These are phyloP conservation scores for Mycetomoellerius zeteki DNA, from an alignment of 1,140 invertebrate genomes.

Conservation along the genomic window DNA sequence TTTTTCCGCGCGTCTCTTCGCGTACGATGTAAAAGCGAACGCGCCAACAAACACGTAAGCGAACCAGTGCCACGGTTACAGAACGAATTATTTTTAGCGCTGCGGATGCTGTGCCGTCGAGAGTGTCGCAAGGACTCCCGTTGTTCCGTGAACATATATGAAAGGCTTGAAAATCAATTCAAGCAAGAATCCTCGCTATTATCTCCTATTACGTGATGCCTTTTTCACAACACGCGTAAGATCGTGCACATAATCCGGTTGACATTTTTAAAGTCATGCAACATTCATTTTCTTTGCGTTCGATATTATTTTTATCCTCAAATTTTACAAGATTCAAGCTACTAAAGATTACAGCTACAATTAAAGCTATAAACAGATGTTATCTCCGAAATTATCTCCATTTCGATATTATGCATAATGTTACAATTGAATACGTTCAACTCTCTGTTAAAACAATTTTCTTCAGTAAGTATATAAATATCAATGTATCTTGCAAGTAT, in stretches of 20 bases:
- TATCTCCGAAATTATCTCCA: background rate
- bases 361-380: background rate
- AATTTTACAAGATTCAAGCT: background rate
- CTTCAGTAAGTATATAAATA: background rate
- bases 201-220: background rate
- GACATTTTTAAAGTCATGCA: conserved; percentile 6
- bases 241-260: background rate
- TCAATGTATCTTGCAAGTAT: background rate
- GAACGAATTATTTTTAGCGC: conserved; percentile 80
- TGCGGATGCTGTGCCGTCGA: conserved; percentile 19
- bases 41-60: conserved; percentile 72
- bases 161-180: background rate
- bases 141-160: conserved; percentile 33
- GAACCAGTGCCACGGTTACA: conserved; percentile 75
- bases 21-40: conserved; percentile 51
- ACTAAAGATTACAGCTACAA: background rate
- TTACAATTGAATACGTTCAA: background rate
- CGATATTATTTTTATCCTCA: background rate
- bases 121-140: conserved; percentile 38
- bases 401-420: background rate
- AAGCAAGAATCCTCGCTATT: conserved; percentile 27
- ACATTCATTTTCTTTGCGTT: conserved; percentile 3
- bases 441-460: background rate
- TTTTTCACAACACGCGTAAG: background rate
- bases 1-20: conserved; percentile 31